Base-by-base conservation (phyloP, 2,888 invertebrate genomes). In the Nomada flava region DNA sequence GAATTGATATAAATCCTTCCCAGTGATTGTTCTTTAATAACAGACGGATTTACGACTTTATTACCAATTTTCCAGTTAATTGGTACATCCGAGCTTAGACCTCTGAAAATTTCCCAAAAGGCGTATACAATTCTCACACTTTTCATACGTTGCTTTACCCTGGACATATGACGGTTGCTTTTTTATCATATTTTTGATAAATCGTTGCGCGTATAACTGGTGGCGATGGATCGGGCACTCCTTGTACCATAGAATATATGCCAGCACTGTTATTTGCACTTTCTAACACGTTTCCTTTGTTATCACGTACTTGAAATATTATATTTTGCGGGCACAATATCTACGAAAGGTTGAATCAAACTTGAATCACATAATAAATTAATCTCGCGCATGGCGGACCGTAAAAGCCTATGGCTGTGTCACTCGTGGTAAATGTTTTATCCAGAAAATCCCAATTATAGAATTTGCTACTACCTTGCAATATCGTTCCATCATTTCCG, bases 231-330 rank as follows among this genome's bases (percentile, higher is more conserved):
- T 94, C 91, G 4, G 95, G 95, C 47, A 95, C 86, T 15, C 94
- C 94, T 93, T 95, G 95, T 20, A 93, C 57, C 87, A 94, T 92
- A 1, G 95, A 95, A 91, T 94, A 96, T 74, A 95, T 94, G n/a
- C 95, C 96, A 3, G 94, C 95, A 29, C 95, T 95, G 91, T 96
- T 96, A 89, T 96, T 96, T 0, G 95, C 95, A 77, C 91, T 93
- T 93, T 96, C 96, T 52, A 95, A 88, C 62, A 96, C 86, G 4
- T 94, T 93, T 1, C 95, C 95, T 64, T 93, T 89, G 89, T 94
- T 92, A 91, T 96, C 94, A 82, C 94, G 92, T 26, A 95, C 93
- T 90, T 95, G 94, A 89, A 95, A 96, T 73, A 95, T 89, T 47
- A 91, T 86, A 47, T 94, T 92, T 74, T 92, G 92, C 3, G 91